A percentile compares a stretch with the other conserved stretches of the same genome.
Conservation (phyloP, 2,888 invertebrate genomes). For the Napeogenes inachia region DNA sequence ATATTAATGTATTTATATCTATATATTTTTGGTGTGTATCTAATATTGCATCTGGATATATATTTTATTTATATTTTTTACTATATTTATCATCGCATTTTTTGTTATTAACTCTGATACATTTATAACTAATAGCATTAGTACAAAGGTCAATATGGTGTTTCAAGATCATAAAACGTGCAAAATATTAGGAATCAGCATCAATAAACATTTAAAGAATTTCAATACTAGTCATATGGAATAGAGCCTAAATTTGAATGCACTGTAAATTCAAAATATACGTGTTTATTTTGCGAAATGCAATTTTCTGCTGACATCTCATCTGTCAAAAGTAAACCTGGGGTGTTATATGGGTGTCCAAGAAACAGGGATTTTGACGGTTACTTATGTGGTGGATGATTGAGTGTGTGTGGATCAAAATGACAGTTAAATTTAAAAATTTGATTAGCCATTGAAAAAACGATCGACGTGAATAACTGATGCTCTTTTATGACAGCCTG, state of each 20-base stretch:
- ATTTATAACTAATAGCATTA: neutral
- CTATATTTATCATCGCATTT: neutral
- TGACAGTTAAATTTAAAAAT: slow-evolving; percentile 30
- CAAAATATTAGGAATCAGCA: neutral
- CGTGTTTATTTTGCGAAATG: slow-evolving; percentile 37
- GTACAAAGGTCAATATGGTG: slow-evolving; percentile 3
- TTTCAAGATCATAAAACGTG: slow-evolving; percentile 5
- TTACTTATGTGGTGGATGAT: slow-evolving; percentile 32
- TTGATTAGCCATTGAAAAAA: slow-evolving; percentile 25
- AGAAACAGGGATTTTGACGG: slow-evolving; percentile 37
- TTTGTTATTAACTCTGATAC: neutral
- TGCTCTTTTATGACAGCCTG: slow-evolving; percentile 6
- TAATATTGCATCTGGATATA: too few relatives aligned
- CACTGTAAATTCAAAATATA: slow-evolving; percentile 13
- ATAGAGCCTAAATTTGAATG: slow-evolving; percentile 15
- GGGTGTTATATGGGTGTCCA: slow-evolving; percentile 55
- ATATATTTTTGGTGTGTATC: neutral
- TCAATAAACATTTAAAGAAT: slow-evolving; percentile 8
- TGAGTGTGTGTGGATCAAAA: slow-evolving; percentile 28
- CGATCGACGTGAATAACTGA: slow-evolving; percentile 7
- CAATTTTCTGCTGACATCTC: slow-evolving; percentile 45
- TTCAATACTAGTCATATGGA: neutral
- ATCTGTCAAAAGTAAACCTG: slow-evolving; percentile 58
- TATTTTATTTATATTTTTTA: neutral
- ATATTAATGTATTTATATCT: too few relatives aligned